Conservation (phyloP, 2,113 vertebrate genomes). For the Hippocampus comes region DNA sequence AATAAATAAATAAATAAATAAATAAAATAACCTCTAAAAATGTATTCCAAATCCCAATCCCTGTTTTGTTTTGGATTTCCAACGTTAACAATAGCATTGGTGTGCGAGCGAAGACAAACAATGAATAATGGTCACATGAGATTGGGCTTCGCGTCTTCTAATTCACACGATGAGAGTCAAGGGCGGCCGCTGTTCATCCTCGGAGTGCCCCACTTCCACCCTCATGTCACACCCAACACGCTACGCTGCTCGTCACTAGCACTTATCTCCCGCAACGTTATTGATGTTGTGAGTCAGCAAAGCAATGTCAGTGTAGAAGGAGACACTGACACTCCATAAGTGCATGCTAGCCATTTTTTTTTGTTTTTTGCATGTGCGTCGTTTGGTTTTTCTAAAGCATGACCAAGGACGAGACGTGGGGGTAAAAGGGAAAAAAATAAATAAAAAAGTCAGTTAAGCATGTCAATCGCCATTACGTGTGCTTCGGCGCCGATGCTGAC, state of each 20-base stretch:
- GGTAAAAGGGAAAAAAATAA: background rate
- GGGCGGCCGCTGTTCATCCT: background rate
- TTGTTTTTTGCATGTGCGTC: background rate
- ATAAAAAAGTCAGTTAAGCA: background rate
- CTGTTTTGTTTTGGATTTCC: too few relatives aligned
- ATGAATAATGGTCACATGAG: background rate
- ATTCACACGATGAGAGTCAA: background rate
- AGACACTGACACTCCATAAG: background rate
- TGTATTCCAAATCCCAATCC: background rate
- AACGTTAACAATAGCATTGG: background rate
- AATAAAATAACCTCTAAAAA: too few relatives aligned
- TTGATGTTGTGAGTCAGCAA: conserved; percentile 1
- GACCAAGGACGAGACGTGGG: background rate
- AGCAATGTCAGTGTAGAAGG: background rate
- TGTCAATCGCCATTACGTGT: background rate
- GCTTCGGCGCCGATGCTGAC: background rate
- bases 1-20: too few relatives aligned
- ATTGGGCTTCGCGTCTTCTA: too few relatives aligned
- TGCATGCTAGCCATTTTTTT: background rate
- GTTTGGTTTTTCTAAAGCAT: background rate
- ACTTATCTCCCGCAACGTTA: background rate
- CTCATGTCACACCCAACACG: background rate
- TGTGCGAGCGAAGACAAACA: background rate
- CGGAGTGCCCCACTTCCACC: background rate
- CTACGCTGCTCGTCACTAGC: background rate